phyloP scores from a whole-genome alignment of 2,888 invertebrate species.

The Dynastes hyllus region DNA sequence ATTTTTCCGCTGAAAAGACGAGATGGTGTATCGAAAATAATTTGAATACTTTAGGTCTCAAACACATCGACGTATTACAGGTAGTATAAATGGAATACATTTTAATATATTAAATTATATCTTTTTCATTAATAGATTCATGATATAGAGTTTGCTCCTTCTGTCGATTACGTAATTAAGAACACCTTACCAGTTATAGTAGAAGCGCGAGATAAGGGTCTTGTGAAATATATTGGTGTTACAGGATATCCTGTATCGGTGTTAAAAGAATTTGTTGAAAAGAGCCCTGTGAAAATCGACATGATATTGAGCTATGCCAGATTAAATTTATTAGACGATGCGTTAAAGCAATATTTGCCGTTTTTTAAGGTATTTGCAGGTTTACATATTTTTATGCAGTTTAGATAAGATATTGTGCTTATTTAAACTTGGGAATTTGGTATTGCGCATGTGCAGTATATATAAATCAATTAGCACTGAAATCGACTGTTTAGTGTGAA shows the following conservation, averaged over 20 bases:
- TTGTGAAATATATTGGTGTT: constrained; percentile 87
- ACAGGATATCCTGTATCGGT: constrained; percentile 89
- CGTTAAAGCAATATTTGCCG: constrained; percentile 82
- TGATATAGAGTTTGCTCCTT: constrained; percentile 91
- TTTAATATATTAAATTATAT: constrained; percentile 14
- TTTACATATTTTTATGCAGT: neutral
- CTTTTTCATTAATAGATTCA: constrained; percentile 79
- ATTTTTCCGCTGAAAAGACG: constrained; percentile 87
- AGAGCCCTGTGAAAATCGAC: constrained; percentile 76
- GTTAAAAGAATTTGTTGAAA: constrained; percentile 83
- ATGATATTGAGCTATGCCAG: constrained; percentile 86
- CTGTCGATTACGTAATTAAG: constrained; percentile 82
- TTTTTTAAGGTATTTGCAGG: constrained; percentile 80
- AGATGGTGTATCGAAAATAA: constrained; percentile 84
- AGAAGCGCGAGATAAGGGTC: constrained; percentile 81
- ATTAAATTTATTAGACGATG: constrained; percentile 86
- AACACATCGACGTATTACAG: constrained; percentile 93
- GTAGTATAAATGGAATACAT: constrained; percentile 70
- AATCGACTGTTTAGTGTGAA: no score
- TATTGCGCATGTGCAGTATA: no score
- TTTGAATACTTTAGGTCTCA: constrained; percentile 80
- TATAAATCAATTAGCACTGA: no score
- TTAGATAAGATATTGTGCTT: neutral
- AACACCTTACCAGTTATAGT: constrained; percentile 91
- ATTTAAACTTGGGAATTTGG: neutral